A percentile compares a stretch with the other conserved stretches of the same genome.
Conservation (phyloP, 2,113 vertebrate genomes). For the Buteo buteo region DNA sequence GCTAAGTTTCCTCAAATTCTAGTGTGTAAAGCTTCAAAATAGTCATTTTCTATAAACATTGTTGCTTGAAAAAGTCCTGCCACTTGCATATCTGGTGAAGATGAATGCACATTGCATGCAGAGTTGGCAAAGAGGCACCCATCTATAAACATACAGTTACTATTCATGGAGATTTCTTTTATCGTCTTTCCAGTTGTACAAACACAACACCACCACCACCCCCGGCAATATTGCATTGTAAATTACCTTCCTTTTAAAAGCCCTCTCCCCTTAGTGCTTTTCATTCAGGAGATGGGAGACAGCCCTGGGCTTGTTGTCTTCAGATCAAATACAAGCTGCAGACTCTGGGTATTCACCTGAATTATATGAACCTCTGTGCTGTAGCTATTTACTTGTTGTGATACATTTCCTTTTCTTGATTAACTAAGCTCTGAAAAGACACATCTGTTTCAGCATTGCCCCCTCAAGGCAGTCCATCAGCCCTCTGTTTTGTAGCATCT, state of each 20-base stretch:
- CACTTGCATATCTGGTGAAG: slow-evolving; percentile 46
- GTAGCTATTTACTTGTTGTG: slow-evolving; percentile 24
- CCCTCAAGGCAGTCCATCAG: slow-evolving; percentile 26
- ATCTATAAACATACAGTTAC: slow-evolving; percentile 49
- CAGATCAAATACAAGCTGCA: slow-evolving; percentile 54
- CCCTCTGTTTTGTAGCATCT: not conserved
- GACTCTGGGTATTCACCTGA: slow-evolving; percentile 40
- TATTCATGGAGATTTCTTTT: slow-evolving; percentile 57
- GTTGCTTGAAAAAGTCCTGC: slow-evolving; percentile 49
- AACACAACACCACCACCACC: slow-evolving; percentile 25
- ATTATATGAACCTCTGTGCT: slow-evolving; percentile 27
- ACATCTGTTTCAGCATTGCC: slow-evolving; percentile 32
- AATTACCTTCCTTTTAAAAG: slow-evolving; percentile 59
- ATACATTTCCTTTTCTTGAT: slow-evolving; percentile 48
- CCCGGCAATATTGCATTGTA: slow-evolving; percentile 54
- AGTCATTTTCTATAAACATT: slow-evolving; percentile 51
- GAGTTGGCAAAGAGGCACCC: slow-evolving; percentile 50
- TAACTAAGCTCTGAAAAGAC: slow-evolving; percentile 22
- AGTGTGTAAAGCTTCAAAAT: slow-evolving; percentile 47
- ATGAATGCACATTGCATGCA: slow-evolving; percentile 13
- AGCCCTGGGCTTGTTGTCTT: slow-evolving; percentile 48
- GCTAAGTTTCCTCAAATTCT: slow-evolving; percentile 48
- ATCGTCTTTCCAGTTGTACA: slow-evolving; percentile 56
- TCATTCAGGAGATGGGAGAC: slow-evolving; percentile 43
- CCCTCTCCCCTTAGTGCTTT: slow-evolving; percentile 44